Evolutionary conservation across 1,140 invertebrate genomes (phyloP), one percentile per base, ranked within the genome.

Genomic region (Galleria mellonella): DNA sequence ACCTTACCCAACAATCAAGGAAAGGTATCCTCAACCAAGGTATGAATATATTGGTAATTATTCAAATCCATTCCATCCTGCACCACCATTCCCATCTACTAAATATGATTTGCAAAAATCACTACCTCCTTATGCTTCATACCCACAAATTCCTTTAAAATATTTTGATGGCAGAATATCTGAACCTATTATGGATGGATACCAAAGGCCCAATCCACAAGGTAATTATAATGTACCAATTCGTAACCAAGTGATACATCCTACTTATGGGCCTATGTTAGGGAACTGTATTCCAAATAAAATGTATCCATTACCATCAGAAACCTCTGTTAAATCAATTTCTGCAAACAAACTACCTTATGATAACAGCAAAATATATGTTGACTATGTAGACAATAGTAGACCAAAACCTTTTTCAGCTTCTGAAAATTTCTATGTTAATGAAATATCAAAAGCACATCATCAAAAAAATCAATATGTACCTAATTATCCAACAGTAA

Each of bases 1-100:
- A 45, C 84, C 84, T 28, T 87, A 87, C 52, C 72, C 82, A 51
- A 51, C 56, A 38, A 28, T 63, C 11, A 83, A 83, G 46, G 79
- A 82, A 32, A 60, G 72, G 36, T 73, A 67, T 59, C 65, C 61
- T 35, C 76, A 72, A 49, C 17, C 60, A 59, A 85, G 79, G 72
- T 83, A 85, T 82, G 79, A 85, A 43, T 82, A 81, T 73, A 50
- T 74, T 55, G 57, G 44, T 73, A 83, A 77, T 61, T 82, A 72
- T 54, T 43, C 68, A 33, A 76, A 68, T 62, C 53, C 67, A 49
- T 79, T 71, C 52, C 72, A 79, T 54, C 60, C 71, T 40, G 61
- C 66, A 32, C 49, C 58, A 31, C 47, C 61, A 38, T 70, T 67
- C 32, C 59, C 66, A 41, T 53, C 72, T 39, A 74, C 74, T 57